Conservation (phyloP, 2,888 invertebrate genomes). For the Pristionchus maxplancki region DNA sequence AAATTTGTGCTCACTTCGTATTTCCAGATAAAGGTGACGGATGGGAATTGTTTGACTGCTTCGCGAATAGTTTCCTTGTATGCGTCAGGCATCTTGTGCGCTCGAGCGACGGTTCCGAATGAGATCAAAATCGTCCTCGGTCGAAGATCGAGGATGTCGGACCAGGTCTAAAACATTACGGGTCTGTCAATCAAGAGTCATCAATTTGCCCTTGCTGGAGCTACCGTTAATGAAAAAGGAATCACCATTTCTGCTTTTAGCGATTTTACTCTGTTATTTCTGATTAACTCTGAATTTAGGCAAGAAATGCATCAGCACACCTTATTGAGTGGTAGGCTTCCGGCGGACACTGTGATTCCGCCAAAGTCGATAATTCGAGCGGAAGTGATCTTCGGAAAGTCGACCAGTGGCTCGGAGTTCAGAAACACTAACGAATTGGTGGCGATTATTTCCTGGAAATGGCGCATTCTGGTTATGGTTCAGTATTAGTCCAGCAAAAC, state of each 20-base stretch:
- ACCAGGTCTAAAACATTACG: constrained; percentile 25
- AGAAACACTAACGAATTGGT: neutral
- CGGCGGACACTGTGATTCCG: neutral
- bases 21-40: constrained; percentile 40
- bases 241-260: too few species aligned
- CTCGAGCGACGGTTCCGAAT: constrained; percentile 8
- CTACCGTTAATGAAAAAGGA: too few species aligned
- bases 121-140: neutral
- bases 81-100: neutral
- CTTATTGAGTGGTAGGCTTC: neutral
- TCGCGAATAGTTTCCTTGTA: neutral
- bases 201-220: too few species aligned
- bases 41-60: neutral
- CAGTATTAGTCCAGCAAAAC: neutral
- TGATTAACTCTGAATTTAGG: neutral
- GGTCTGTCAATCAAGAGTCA: too few species aligned
- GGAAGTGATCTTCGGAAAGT: neutral
- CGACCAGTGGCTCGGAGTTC: neutral
- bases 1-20: too few species aligned
- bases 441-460: neutral
- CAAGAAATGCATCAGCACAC: too few species aligned
- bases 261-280: too few species aligned
- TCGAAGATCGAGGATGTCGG: constrained; percentile 3
- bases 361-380: constrained; percentile 2
- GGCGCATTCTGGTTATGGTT: too few species aligned